These are phyloP conservation scores for Hirtodrosophila alboralis DNA, from an alignment of 2,888 invertebrate genomes.

Conservation along the genomic window DNA sequence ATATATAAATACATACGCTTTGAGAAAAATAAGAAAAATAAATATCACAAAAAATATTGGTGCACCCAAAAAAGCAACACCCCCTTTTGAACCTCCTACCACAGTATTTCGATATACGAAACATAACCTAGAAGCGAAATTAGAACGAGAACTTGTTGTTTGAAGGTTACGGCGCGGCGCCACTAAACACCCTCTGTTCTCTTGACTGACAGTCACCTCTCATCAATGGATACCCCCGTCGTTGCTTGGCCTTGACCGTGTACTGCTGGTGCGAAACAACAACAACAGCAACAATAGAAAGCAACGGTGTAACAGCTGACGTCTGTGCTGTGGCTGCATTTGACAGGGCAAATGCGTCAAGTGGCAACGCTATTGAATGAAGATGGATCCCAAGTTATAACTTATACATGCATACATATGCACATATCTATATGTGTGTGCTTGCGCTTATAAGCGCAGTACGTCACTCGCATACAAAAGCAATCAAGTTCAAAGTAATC, in stretches of 20 bases:
- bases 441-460: constrained; percentile 35
- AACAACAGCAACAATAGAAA: constrained; percentile 23
- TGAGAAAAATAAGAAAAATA: too few species aligned
- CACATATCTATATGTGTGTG: neutral
- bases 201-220: constrained; percentile 17
- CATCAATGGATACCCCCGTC: constrained; percentile 32
- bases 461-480: constrained; percentile 35
- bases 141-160: constrained; percentile 54
- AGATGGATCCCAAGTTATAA: constrained; percentile 30
- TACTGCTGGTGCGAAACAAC: constrained; percentile 34
- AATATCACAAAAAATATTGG: constrained; percentile 28
- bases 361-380: constrained; percentile 48
- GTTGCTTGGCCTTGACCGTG: constrained; percentile 60
- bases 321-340: constrained; percentile 52
- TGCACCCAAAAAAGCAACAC: constrained; percentile 23
- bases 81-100: neutral
- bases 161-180: constrained; percentile 69
- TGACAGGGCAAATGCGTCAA: constrained; percentile 41
- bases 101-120: constrained; percentile 11
- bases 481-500: constrained; percentile 70
- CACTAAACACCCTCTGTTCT: constrained; percentile 31
- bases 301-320: constrained; percentile 70
- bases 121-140: constrained; percentile 64
- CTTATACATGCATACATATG: constrained; percentile 16
- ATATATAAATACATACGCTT: constrained; percentile 12